A percentile compares a stretch with the other conserved stretches of the same genome.
These are phyloP conservation scores for Lanistes nyassanus DNA, from an alignment of 1,140 invertebrate species.

Conservation along the genomic window DNA sequence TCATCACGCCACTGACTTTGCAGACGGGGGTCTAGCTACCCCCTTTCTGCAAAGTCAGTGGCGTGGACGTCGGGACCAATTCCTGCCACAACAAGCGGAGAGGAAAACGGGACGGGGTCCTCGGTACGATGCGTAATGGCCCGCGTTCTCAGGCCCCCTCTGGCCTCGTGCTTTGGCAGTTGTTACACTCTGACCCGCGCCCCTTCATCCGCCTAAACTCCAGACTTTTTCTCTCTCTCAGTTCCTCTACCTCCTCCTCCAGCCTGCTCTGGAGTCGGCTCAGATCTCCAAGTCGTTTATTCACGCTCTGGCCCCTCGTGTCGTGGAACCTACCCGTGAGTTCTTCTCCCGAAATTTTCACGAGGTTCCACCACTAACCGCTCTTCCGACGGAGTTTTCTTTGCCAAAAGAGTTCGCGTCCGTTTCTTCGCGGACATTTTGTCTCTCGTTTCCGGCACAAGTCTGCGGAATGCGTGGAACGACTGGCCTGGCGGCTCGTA, in stretches of 20 bases:
- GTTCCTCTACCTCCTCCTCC: conserved; percentile 6
- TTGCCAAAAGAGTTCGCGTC: not conserved
- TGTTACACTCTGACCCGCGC: not conserved
- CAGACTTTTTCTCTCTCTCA: not conserved
- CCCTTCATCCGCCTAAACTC: not conserved
- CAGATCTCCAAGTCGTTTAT: not conserved
- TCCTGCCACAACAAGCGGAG: conserved; percentile 16
- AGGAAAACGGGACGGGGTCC: conserved; percentile 12
- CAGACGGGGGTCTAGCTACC: conserved; percentile 5
- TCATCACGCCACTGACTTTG: not conserved
- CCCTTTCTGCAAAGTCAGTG: not conserved
- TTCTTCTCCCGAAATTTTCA: not conserved
- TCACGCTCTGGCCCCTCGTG: not conserved
- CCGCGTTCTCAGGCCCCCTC: conserved; percentile 22
- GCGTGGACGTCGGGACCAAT: conserved; percentile 23
- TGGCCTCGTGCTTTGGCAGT: not conserved
- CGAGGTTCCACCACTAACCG: not conserved
- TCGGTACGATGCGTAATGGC: conserved; percentile 2
- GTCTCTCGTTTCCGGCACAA: no score
- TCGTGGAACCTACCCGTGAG: not conserved
- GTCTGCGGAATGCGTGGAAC: no score
- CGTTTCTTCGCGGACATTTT: not conserved
- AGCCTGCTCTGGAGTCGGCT: not conserved
- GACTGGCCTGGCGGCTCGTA: no score
- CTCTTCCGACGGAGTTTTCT: not conserved